Evolutionary conservation across 2,113 vertebrate genomes (phyloP).

Genomic region (Greenwoodochromis staneri): DNA sequence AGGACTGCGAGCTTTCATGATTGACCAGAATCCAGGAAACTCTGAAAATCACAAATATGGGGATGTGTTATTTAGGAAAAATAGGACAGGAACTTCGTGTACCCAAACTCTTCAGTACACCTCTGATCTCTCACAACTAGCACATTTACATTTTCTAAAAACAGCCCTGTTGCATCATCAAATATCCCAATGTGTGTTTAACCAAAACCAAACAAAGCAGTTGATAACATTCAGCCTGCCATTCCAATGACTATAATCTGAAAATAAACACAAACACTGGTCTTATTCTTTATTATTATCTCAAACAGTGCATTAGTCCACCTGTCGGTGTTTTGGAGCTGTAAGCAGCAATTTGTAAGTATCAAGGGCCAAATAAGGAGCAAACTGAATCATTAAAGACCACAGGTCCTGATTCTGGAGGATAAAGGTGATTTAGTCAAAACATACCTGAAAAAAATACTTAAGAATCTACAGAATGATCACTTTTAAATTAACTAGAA

Average conservation of each 20-base stretch:
- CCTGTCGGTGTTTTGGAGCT: not conserved
- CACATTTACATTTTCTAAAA: not conserved
- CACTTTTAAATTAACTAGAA: not conserved
- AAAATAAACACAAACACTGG: not conserved
- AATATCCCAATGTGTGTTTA: not conserved
- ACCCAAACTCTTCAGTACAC: not conserved
- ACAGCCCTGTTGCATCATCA: not conserved
- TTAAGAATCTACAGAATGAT: not conserved
- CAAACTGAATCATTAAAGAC: not conserved
- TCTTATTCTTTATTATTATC: not conserved
- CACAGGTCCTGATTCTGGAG: not conserved
- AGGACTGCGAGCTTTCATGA: not conserved
- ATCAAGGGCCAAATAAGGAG: not conserved
- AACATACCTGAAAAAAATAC: accelerated
- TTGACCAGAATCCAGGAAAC: not conserved
- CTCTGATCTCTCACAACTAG: not conserved
- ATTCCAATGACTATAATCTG: not conserved
- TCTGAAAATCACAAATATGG: not conserved
- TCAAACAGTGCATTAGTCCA: not conserved
- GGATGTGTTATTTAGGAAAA: not conserved
- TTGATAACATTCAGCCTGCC: not conserved
- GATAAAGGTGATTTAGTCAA: not conserved
- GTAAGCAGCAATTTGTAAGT: not conserved
- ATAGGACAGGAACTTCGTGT: not conserved
- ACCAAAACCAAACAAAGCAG: not conserved